Conservation (phyloP, 2,888 invertebrate genomes). For the Papilio elwesi region DNA sequence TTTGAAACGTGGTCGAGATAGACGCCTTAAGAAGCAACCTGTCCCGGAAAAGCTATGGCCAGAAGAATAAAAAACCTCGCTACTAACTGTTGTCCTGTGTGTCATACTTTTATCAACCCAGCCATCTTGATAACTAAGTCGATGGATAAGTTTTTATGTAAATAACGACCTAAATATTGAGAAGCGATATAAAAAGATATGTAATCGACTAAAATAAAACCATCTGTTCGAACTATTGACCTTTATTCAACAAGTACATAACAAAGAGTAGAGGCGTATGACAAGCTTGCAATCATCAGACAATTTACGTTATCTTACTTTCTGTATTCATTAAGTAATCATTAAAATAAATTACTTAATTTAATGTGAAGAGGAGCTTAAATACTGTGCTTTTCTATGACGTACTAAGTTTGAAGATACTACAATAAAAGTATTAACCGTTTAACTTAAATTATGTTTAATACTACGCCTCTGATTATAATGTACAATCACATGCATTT, state of each 20-base stretch:
- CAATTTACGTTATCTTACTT: constrained; percentile 19
- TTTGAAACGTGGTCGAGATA: too few species aligned
- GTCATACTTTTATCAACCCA: too few species aligned
- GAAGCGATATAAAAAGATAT: too few species aligned
- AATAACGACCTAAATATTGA: too few species aligned
- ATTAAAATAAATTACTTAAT: not conserved
- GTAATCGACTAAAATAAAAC: constrained; percentile 39
- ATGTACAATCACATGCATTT: not conserved
- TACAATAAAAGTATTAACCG: not conserved
- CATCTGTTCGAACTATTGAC: constrained; percentile 50
- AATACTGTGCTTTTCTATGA: constrained; percentile 4
- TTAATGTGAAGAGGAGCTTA: not conserved
- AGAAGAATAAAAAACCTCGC: too few species aligned
- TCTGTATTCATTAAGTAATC: constrained; percentile 11
- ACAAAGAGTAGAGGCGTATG: constrained; percentile 30
- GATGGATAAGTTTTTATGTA: not conserved
- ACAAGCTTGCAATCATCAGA: constrained; percentile 10
- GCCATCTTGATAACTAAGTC: too few species aligned
- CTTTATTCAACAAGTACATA: constrained; percentile 63
- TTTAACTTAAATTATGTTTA: constrained; percentile 3
- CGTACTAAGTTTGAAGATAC: constrained; percentile 1
- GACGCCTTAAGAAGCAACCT: too few species aligned
- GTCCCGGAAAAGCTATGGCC: too few species aligned
- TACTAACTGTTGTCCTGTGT: too few species aligned
- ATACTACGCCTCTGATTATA: constrained; percentile 18